phyloP scores from a whole-genome alignment of 1,140 invertebrate genomes.

The Drosophila bocqueti region DNA sequence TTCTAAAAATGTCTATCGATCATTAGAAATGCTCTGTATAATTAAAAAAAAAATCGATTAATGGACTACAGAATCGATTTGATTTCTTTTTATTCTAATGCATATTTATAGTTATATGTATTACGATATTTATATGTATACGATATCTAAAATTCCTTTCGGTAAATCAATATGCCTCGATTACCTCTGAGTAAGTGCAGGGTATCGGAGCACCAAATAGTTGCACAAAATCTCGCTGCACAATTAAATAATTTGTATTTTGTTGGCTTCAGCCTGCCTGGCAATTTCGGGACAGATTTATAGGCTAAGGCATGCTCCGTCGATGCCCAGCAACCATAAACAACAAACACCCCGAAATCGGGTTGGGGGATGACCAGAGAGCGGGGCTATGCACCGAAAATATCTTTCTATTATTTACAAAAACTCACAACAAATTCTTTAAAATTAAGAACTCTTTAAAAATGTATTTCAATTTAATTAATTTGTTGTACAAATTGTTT shows the following conservation, averaged over 20 bases:
- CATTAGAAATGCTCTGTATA: too few species aligned
- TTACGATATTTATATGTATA: too few species aligned
- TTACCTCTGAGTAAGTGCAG: background rate
- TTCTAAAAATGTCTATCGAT: too few species aligned
- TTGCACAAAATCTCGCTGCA: constrained; percentile 65
- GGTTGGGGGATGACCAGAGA: background rate
- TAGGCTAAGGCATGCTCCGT: constrained; percentile 60
- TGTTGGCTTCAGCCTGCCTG: constrained; percentile 47
- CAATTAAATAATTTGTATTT: constrained; percentile 73
- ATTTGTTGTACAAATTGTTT: too few species aligned
- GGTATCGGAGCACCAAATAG: constrained; percentile 44
- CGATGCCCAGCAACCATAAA: constrained; percentile 53
- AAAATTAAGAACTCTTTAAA: background rate
- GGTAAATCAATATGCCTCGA: background rate
- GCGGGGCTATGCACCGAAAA: constrained; percentile 1
- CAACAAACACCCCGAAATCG: constrained; percentile 16
- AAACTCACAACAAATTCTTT: background rate
- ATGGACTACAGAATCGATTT: too few species aligned
- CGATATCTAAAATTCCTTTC: background rate
- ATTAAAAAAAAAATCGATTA: too few species aligned
- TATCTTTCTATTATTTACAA: background rate
- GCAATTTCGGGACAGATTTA: constrained; percentile 63
- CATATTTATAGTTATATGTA: too few species aligned
- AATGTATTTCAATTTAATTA: too few species aligned
- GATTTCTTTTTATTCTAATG: too few species aligned